Percentiles rank a stretch among this genome's conserved stretches.
phyloP scores from a whole-genome alignment of 2,797 vertebrate genomes.

The Tangara arthus region DNA sequence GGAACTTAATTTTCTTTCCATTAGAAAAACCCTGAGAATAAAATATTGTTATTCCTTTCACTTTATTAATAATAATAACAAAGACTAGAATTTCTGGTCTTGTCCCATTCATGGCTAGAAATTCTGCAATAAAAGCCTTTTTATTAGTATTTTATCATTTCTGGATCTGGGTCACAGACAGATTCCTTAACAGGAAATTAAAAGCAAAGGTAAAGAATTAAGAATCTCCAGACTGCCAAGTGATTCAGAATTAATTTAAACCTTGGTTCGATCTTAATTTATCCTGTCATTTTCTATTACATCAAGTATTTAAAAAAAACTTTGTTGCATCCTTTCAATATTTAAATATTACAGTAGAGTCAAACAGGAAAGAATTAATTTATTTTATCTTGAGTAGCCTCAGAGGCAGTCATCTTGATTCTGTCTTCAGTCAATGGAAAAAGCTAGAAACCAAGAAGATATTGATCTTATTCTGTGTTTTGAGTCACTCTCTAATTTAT shows the following conservation, averaged over 20 bases:
- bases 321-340: neutral
- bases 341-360: neutral
- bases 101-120: neutral
- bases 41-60: neutral
- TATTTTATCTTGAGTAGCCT: neutral
- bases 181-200: slow-evolving; percentile 3
- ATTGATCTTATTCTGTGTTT: neutral
- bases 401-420: neutral
- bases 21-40: neutral
- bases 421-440: neutral
- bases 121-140: neutral
- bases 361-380: neutral
- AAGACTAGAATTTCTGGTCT: neutral
- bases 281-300: neutral
- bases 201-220: neutral
- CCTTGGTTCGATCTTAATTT: neutral
- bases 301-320: neutral
- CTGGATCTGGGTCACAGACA: neutral
- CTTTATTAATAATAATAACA: neutral
- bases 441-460: neutral
- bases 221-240: neutral
- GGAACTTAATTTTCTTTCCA: neutral
- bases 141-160: neutral
- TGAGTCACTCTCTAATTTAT: neutral
- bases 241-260: neutral